Evolutionary conservation across 2,797 vertebrate genomes (phyloP), one percentile per base, ranked within the genome.

Genomic region (Halcyon badia): DNA sequence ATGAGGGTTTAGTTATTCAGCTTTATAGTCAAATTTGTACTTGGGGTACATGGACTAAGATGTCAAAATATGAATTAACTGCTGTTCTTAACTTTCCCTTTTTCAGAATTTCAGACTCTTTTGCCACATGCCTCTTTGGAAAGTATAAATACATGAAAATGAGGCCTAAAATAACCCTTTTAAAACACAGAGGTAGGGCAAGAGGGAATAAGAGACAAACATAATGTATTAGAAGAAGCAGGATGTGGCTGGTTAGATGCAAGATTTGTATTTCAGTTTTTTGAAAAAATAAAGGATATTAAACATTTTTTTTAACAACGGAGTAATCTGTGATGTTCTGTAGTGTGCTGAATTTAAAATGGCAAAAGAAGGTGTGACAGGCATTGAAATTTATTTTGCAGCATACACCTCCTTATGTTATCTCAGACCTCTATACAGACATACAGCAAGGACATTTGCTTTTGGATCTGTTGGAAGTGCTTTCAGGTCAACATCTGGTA

Each of bases 381-480:
- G 22, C 41, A 33, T 41, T 68, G 62, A 65, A 35, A 92, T 90
- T 80, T 93, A 10, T 94, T 96, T 96, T 86, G 92, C 98, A 99
- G 99, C 98, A 98, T 96, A 97, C 90, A 7, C 98, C 98, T 14
- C 98, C 99, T 25, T 98, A 98, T 8, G 87, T 96, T 90, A 87
- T 99, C 82, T 84, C 97, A 62, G 99, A 99, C 95, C 97, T 99
- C 10, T 99, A 99, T 96, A 96, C 78, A 35, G 99, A 99, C 83
- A 98, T 99, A 86, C 98, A 98, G 22, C 98, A 99, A 70, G 99
- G 99, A 52, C 98, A 99, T 82, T 98, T 98, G 83, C 98, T 99
- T 66, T 92, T 99, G 97, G 99, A 99, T 97, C 98, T 99, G 60
- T 97, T 99, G 97, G 99, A 99, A 98, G 99, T 99, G 61, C 99